Evolutionary conservation across 2,797 vertebrate genomes (phyloP).

Genomic region (Rachycentron canadum): DNA sequence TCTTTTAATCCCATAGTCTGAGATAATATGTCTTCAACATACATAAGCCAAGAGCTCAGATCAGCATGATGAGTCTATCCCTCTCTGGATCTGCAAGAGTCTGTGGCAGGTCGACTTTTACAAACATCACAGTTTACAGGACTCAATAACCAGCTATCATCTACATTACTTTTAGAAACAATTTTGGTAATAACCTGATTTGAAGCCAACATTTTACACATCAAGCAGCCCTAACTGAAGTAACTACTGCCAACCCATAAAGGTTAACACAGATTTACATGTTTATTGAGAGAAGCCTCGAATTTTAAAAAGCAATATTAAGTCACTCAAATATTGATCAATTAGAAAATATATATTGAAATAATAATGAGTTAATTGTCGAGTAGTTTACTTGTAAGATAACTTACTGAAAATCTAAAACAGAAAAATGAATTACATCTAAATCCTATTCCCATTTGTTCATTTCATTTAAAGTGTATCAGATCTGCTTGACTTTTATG

Average conservation of each 20-base stretch:
- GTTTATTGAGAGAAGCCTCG: neutral
- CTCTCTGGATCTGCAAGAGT: neutral
- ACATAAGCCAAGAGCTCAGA: neutral
- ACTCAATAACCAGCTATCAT: too few species aligned
- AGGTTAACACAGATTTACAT: neutral
- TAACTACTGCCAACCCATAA: neutral
- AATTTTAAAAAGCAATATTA: too few species aligned
- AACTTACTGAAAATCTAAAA: neutral
- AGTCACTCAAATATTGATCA: neutral
- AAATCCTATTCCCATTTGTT: neutral
- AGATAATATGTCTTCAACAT: neutral
- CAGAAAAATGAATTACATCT: too few species aligned
- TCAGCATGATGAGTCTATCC: neutral
- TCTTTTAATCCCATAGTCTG: neutral
- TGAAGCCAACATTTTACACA: neutral
- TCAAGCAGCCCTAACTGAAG: neutral
- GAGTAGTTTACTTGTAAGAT: too few species aligned
- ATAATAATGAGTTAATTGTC: too few species aligned
- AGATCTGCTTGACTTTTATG: neutral
- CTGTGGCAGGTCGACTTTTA: neutral
- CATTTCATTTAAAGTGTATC: neutral
- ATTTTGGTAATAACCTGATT: neutral
- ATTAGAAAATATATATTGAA: neutral
- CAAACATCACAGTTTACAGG: neutral
- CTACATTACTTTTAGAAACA: neutral